Conservation (phyloP, 1,140 invertebrate species). For the Danaus melanippus region DNA sequence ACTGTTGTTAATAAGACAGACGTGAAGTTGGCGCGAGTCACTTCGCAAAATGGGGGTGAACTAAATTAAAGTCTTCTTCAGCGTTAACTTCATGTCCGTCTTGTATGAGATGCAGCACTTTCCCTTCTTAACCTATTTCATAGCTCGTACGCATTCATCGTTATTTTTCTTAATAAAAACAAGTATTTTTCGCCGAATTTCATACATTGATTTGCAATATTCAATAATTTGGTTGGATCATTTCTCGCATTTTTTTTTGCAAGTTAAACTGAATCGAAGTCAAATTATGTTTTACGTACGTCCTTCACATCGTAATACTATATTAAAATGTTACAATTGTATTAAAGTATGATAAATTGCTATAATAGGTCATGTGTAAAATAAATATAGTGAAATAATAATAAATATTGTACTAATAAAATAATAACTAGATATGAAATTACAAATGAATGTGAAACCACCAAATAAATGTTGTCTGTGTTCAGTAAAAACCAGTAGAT, state of each 20-base stretch:
- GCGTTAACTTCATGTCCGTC: slow-evolving; percentile 5
- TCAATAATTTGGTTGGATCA: no score
- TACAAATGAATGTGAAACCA: slow-evolving; percentile 29
- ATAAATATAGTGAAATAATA: no score
- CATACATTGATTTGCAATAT: no score
- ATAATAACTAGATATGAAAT: neutral
- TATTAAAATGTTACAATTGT: no score
- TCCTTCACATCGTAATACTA: no score
- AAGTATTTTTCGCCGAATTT: neutral
- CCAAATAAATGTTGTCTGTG: slow-evolving; percentile 51
- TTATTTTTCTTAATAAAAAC: slow-evolving; percentile 1
- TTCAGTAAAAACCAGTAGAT: slow-evolving; percentile 33
- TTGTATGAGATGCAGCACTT: slow-evolving; percentile 15
- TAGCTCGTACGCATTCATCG: slow-evolving; percentile 11
- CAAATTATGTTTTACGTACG: no score
- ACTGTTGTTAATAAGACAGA: slow-evolving; percentile 4
- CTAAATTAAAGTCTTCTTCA: no score
- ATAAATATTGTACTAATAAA: slow-evolving; percentile 1
- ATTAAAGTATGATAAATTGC: no score
- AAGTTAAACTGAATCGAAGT: no score
- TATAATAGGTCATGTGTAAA: no score
- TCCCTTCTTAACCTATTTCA: slow-evolving; percentile 18
- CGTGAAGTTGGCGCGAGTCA: neutral
- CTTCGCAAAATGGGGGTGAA: no score
- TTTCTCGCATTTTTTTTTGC: no score